phyloP scores from a whole-genome alignment of 2,113 vertebrate genomes.

The Pluvialis apricaria region DNA sequence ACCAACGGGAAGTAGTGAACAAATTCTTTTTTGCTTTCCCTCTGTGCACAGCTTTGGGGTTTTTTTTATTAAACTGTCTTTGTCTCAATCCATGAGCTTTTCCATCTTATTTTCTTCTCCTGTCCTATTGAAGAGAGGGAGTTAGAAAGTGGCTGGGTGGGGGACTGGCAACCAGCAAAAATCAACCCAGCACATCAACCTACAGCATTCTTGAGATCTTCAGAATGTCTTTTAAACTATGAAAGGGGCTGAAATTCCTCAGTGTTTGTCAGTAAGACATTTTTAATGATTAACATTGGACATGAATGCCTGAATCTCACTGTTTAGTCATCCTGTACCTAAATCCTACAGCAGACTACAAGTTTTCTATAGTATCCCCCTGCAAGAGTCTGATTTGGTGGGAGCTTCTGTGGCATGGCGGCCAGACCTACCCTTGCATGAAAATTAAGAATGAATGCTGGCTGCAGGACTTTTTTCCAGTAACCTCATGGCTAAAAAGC shows the following conservation, averaged over 20 bases:
- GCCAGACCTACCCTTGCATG: neutral
- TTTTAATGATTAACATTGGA: neutral
- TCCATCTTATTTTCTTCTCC: neutral
- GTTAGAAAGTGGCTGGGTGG: neutral
- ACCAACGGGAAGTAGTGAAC: neutral
- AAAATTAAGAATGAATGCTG: neutral
- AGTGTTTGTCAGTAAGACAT: neutral
- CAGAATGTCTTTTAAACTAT: neutral
- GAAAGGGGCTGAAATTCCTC: neutral
- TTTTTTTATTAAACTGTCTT: neutral
- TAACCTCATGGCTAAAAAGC: neutral
- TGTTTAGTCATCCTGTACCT: neutral
- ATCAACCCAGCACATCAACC: neutral
- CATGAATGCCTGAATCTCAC: neutral
- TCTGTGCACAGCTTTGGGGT: neutral
- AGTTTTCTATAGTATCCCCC: neutral
- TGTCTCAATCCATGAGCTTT: neutral
- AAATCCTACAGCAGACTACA: neutral
- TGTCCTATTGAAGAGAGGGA: neutral
- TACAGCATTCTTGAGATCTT: neutral
- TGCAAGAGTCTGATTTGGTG: neutral
- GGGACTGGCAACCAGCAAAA: neutral
- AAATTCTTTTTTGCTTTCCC: neutral
- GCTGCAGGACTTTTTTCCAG: neutral
- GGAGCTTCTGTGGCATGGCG: neutral